Base-by-base conservation (phyloP, 23 tunicate species). In the Botrylloides violaceus region DNA sequence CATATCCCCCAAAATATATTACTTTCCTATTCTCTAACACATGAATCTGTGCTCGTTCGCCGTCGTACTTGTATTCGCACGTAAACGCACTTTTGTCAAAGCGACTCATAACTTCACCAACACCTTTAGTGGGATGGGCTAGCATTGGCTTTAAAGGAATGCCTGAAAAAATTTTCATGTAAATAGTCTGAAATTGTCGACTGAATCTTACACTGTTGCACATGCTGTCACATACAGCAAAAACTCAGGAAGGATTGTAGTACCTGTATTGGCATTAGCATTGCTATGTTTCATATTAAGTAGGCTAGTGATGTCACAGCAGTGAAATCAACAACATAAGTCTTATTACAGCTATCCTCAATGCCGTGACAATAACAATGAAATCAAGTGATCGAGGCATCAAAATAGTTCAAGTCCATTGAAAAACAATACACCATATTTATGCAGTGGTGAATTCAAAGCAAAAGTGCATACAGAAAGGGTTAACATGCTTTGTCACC, bases 51-150 rank as follows among this genome's bases (percentile, higher is more conserved):
- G 99, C 99, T 36, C 99, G 61, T 49, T 95, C 99, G 2, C 99
- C 99, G 49, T 95, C 99, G 49, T 95, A 95, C 39, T 95, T 95
- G 56, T 73, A 95, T 64, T 95, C 99, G 55, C 96, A 89, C 4
- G 99, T 95, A 58, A 95, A 95, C 19, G 79, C 91, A 32, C 82
- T 66, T 38, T 83, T 79, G 37, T 83, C 96, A 78, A 95, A 95
- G 2, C 92, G 72, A 39, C 63, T 59, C 64, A 95, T 36, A 2
- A 95, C 95, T 70, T 87, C 91, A 24, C 80, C 55, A 22, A 95
- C 82, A 47, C 96, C 99, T 75, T 95, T 95, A 33, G 99, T 87
- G 7, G 99, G 99, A 37, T 95, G 99, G 25, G 99, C 99, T 7
- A 95, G 76, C 99, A 95, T 95, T 0, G 99, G 99, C 43, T 90